Base-by-base conservation (phyloP, 2,113 vertebrate species). In the Burhinus oedicnemus region DNA sequence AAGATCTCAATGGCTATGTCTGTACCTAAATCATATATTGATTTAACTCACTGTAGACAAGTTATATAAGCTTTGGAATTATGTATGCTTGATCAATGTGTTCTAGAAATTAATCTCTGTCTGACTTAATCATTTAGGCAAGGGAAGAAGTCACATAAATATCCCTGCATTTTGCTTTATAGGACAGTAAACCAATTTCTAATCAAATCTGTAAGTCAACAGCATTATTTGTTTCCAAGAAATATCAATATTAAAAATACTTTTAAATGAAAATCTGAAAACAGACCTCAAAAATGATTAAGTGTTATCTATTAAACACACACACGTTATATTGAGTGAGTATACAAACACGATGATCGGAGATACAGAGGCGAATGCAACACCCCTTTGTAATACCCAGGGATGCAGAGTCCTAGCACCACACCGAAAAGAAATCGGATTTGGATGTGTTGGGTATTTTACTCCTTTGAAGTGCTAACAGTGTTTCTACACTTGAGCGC, bases 121-220 rank as follows among this genome's bases (percentile, higher is more conserved):
- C 80, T 72, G 36, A 94, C 75, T 91, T 82, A 69, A 86, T 93
- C 87, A 91, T 91, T 94, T 66, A 71, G 45, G 87, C 91, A 93
- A 95, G 62, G 55, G 62, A 91, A 95, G 74, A 85, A 83, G 75
- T 80, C 91, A 85, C 45, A 97, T 89, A 95, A 94, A 97, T 89
- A 91, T 69, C 57, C 25, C 36, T 45, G 54, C n/a, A 69, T 94
- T 83, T 95, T 90, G 83, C 54, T 88, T 88, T 62, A 66, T 62
- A 51, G 51, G 94, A 93, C 89, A 95, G 77, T 42, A 95, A 97
- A 82, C 91, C 89, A 66, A 91, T 95, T 92, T 61, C 91, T 87
- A 94, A 95, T 91, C 87, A 91, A 91, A 94, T 89, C 61, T 69
- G 40, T 62, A 80, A 62, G 91, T 65, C 94, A 97, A 95, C 87